Evolutionary conservation across 2,797 vertebrate species (phyloP), one percentile per base, ranked within the genome.

Genomic region (Chrosomus eos): DNA sequence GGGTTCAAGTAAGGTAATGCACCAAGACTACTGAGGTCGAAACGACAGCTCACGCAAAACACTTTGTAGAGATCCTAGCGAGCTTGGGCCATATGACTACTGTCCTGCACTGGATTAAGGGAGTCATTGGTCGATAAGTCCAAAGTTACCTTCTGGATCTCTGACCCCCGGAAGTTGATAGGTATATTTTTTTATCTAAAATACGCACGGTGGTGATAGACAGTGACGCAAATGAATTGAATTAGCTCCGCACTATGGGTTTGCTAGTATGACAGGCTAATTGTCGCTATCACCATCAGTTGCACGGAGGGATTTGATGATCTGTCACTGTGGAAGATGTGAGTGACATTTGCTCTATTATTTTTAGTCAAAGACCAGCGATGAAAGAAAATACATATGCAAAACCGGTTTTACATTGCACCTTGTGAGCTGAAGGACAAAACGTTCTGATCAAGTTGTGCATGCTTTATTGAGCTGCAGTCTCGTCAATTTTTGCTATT

Each of bases 1-100:
- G 66, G 79, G 72, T 87, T 87, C 83, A 85, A 77, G 19, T 73
- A 36, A 85, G 82, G 81, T 81, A 84, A 87, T 84, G 82, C 82
- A 75, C 78, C 72, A 87, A 74, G 86, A 81, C 67, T 76, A 36
- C 45, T 14, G 31, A 81, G 66, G 72, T 81, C 74, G 79, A 11
- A 82, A 51, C 78, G 55, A 72, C 19, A 26, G 26, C 66, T 73
- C 45, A 43, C 43, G 43, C 28, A 26, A 55, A 83, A 66, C 58
- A 71, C 68, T 70, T 73, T 64, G 31, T 45, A 31, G 71, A 36
- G n/a, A 79, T 72, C 33, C 36, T 40, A 60, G 64, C 26, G 43
- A 82, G 66, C 33, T 83, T 71, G 19, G 43, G 31, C 38, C 67
- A 13, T 72, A n/a, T 73, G 43, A 36, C 11, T 33, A 48, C 31